Conservation (phyloP, 2,888 invertebrate genomes). For the Microctonus brassicae region DNA sequence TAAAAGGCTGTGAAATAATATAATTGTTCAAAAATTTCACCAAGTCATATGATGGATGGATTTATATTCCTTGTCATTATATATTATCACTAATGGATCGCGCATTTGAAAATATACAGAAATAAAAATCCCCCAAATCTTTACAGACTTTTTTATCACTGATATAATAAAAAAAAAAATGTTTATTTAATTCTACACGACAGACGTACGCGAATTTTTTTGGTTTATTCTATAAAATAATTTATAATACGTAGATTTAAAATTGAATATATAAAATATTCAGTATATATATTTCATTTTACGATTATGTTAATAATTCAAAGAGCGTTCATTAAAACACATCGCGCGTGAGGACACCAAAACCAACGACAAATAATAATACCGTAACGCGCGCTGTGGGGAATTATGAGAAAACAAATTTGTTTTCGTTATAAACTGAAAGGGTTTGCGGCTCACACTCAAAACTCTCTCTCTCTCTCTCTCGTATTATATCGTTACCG, state of each 20-base stretch:
- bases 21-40: background rate
- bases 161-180: too few relatives aligned
- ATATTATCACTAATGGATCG: background rate
- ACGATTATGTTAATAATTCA: conserved; percentile 60
- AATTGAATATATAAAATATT: too few relatives aligned
- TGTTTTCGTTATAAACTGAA: conserved; percentile 53
- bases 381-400: conserved; percentile 40
- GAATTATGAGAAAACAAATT: conserved; percentile 60
- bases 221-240: too few relatives aligned
- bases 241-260: background rate
- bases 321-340: conserved; percentile 58
- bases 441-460: background rate
- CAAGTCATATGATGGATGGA: background rate
- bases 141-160: too few relatives aligned
- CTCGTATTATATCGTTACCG: background rate
- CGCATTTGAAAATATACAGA: too few relatives aligned
- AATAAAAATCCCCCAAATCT: too few relatives aligned
- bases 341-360: conserved; percentile 39
- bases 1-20: conserved; percentile 12
- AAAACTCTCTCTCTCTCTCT: background rate
- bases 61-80: background rate
- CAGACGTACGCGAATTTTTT: too few relatives aligned
- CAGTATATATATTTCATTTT: too few relatives aligned
- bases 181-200: too few relatives aligned
- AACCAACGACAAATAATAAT: conserved; percentile 3